Conservation (phyloP, 2,888 invertebrate genomes). For the Helleia helle region DNA sequence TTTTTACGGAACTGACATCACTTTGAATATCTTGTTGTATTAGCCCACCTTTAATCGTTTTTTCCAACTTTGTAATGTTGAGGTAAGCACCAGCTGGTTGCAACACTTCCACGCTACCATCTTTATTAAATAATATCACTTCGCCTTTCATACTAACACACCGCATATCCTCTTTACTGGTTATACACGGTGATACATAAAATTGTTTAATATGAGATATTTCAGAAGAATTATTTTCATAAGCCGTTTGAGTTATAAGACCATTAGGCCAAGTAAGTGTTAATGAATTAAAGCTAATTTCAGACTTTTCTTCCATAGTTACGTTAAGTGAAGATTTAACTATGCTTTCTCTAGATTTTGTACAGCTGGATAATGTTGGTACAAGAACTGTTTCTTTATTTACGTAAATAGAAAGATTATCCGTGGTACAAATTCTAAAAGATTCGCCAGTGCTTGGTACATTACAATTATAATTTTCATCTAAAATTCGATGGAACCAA, state of each 20-base stretch:
- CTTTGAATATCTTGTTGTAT: constrained; percentile 26
- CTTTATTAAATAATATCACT: constrained; percentile 47
- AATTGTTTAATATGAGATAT: constrained; percentile 58
- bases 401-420: constrained; percentile 46
- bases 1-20: constrained; percentile 34
- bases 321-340: too few relatives aligned
- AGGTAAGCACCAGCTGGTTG: constrained; percentile 46
- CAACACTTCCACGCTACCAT: constrained; percentile 42
- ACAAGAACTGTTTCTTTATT: constrained; percentile 40
- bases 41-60: constrained; percentile 26
- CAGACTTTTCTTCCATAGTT: constrained; percentile 19
- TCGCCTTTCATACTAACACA: constrained; percentile 57
- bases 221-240: constrained; percentile 38
- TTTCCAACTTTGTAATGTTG: constrained; percentile 41
- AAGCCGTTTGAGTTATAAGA: constrained; percentile 49
- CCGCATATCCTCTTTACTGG: constrained; percentile 46
- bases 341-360: too few relatives aligned
- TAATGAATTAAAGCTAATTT: constrained; percentile 39
- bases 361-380: constrained; percentile 19
- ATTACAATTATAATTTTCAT: constrained; percentile 30
- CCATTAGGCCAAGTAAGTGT: constrained; percentile 61
- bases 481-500: constrained; percentile 51
- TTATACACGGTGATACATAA: constrained; percentile 25
- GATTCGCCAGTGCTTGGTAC: constrained; percentile 41
- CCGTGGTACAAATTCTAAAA: constrained; percentile 47